Percentiles rank a stretch among this genome's conserved stretches.
Conservation (phyloP, 2,113 vertebrate genomes). For the Chlamydotis undulata region DNA sequence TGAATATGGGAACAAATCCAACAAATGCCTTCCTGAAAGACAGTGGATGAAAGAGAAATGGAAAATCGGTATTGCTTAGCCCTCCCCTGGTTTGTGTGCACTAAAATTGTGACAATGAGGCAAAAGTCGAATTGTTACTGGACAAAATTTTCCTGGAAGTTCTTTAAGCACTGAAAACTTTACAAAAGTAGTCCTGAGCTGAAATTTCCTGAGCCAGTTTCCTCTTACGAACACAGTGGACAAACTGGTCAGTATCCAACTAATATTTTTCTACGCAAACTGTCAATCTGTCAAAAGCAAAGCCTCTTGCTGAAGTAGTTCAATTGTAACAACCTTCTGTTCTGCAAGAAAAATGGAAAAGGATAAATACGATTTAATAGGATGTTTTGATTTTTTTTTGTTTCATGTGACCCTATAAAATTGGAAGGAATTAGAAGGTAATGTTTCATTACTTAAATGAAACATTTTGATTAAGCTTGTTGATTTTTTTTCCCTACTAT, state of each 20-base stretch:
- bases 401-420: not conserved
- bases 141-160: not conserved
- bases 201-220: not conserved
- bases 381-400: not conserved
- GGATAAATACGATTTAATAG: not conserved
- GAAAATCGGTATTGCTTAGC: not conserved
- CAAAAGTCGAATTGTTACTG: not conserved
- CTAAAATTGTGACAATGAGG: not conserved
- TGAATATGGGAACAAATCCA: not conserved
- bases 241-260: not conserved
- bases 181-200: not conserved
- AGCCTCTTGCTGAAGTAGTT: not conserved
- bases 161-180: not conserved
- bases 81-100: not conserved
- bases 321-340: not conserved
- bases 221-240: not conserved
- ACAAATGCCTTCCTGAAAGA: not conserved
- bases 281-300: not conserved
- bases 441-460: not conserved
- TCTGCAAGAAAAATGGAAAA: not conserved
- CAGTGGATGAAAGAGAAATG: not conserved
- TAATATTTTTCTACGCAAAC: not conserved
- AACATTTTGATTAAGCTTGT: not conserved
- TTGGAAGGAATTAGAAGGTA: not conserved
- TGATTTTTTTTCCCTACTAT: rapidly evolving